Evolutionary conservation across 2,113 vertebrate genomes (phyloP), one percentile per base, ranked within the genome.

Genomic region (Diadophis punctatus): DNA sequence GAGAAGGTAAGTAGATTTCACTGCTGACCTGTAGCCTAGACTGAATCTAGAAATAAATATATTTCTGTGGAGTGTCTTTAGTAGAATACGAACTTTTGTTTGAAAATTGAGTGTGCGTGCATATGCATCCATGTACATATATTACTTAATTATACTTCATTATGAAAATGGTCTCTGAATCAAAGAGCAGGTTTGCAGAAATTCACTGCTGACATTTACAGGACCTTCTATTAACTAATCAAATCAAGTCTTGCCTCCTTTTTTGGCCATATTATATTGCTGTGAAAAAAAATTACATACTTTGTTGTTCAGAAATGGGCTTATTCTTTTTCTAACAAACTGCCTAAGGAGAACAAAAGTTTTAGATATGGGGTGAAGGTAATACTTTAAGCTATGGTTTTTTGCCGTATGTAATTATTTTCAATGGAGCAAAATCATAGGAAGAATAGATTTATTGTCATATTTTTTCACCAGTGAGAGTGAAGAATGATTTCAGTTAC

Each of bases 401-500:
- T 94, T 96, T 96, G 96, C 95, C 96, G 89, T 90, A 96, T 95
- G 93, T 96, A 97, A 97, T 97, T 97, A 96, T 96, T 97, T 97
- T 96, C 94, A 97, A 94, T 94, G 95, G 94, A 95, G 95, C 96
- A 96, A 96, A 96, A 95, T 96, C 94, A 90, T 95, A 96, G 94
- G 91, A 94, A 96, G 97, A 97, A 97, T 97, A 96, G 95, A 87
- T 97, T 97, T 98, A 98, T 97, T 98, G 97, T 97, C 97, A 96
- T 96, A 97, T 97, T 97, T 91, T 97, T 97, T 97, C 96, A 94
- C 96, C 95, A 96, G 97, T 97, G 97, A 97, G 97, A 97, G 97
- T 97, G 94, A 95, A 93, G 97, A 97, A 92, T 96, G 96, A 98
- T 97, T 97, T 98, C 97, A 97, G 96, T 97, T 98, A 97, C 97